Evolutionary conservation across 2,797 vertebrate genomes (phyloP), one percentile per base, ranked within the genome.

Genomic region (Tapirus indicus): DNA sequence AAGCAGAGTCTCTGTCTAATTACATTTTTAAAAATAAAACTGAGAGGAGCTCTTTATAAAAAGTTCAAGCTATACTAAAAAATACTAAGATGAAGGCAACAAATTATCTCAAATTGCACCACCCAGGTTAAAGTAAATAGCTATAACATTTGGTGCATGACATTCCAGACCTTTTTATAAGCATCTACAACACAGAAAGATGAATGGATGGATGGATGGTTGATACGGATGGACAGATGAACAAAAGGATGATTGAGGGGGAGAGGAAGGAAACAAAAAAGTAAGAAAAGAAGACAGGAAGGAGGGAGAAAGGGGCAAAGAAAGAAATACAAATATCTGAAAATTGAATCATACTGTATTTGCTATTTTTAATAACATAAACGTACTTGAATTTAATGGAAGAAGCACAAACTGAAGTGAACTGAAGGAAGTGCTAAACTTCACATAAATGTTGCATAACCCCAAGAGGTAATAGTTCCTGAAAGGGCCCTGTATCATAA

Each of bases 21-120:
- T 71, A 88, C 14, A 95, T 80, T 95, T 95, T 97, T 41, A 25
- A 95, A 97, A 91, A 85, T 83, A 94, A 94, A 96, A 85, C 80
- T 77, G 27, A 97, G 47, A 94, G 38, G n/a, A 90, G 14, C 32
- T 83, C 32, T 87, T 56, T 87, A 80, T 68, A 74, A 75, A 93
- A 68, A 35, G 47, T 79, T 69, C 7, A 21, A 85, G 41, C 8
- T 69, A 35, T 84, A 95, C 52, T 49, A 64, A 82, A 88, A 96
- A 52, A 52, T 74, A 88, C 78, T 80, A 85, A 60, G 49, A 77
- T 77, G 60, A 93, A 97, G 62, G 32, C 32, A 87, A 25, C 35
- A 80, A 94, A 92, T 92, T 13, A 75, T 23, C 58, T 83, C 35
- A 64, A 47, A 74, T 52, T 23, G 5, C 44, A 94, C 32, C 35